phyloP scores from a whole-genome alignment of 2,888 invertebrate species.

The Aporophyla nigra region DNA sequence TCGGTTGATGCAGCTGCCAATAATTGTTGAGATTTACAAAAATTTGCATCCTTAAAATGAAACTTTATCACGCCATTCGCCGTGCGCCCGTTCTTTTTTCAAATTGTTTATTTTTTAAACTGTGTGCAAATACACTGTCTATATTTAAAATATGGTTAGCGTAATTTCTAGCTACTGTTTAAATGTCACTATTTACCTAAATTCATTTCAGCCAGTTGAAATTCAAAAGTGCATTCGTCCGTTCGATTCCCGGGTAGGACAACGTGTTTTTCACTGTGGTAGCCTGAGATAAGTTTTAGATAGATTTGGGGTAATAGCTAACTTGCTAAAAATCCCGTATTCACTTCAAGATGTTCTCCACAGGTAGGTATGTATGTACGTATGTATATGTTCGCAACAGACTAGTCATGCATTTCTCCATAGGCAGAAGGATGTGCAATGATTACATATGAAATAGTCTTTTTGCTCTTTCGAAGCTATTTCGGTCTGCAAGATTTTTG shows the following conservation, averaged over 20 bases:
- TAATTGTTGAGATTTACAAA: constrained; percentile 81
- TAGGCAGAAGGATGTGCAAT: background rate
- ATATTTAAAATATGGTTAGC: background rate
- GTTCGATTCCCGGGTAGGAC: background rate
- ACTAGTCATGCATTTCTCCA: background rate
- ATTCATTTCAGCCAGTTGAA: background rate
- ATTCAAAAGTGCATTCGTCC: background rate
- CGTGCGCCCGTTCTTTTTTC: constrained; percentile 32
- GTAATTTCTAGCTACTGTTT: background rate
- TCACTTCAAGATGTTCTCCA: background rate
- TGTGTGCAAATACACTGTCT: background rate
- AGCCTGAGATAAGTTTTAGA: background rate
- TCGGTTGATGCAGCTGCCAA: constrained; percentile 79
- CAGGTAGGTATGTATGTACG: background rate
- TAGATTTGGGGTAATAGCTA: background rate
- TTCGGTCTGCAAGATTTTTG: background rate
- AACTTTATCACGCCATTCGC: constrained; percentile 73
- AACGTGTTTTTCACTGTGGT: background rate
- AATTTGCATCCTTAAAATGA: constrained; percentile 79
- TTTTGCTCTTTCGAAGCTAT: background rate
- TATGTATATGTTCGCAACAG: background rate
- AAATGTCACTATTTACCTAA: too few species aligned
- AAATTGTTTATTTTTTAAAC: constrained; percentile 15
- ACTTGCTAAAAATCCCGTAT: background rate
- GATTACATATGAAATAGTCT: background rate